Base-by-base conservation (phyloP, 2,888 invertebrate genomes). In the Hoplodrina blanda region DNA sequence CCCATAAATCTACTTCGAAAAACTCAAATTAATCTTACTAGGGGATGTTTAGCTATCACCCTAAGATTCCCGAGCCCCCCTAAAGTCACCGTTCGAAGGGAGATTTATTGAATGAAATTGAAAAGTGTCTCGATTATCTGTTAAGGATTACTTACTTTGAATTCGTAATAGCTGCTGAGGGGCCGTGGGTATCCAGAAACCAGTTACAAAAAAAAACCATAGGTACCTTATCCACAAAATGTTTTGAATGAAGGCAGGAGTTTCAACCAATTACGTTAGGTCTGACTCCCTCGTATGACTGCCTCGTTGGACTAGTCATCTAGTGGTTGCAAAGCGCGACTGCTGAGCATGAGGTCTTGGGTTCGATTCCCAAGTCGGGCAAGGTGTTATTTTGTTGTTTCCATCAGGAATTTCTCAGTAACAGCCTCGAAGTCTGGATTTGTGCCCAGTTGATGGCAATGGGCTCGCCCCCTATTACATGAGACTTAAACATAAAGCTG, bases 21-120 rank as follows among this genome's bases (percentile, higher is more conserved):
- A 93, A 92, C 90, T 91, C 90, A 90, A 92, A 93, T 92, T 92
- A 92, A 93, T 93, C 93, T 93, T 91, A 81, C 87, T 85, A 84
- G 85, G 83, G 86, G 80, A 80, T 84, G 82, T 84, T 83, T 82
- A 73, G 89, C 85, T 88, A 88, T 89, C 86, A 86, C 73, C 80
- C 80, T 78, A 73, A 77, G 76, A 82, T 82, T 80, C 59, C 62
- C 57, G 67, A 77, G 52, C 66, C 71, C 37, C 62, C 62, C 61
- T 57, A 57, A 76, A 78, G 64, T 82, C 67, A 73, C 62, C 67
- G 62, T 63, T 80, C 60, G 64, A 78, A 66, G 67, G 66, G 69
- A 73, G 76, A 77, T 83, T 80, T 81, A 81, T 80, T 78, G 70
- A 85, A 78, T 78, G 73, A 83, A 78, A 87, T 81, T 82, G 82